Evolutionary conservation across 2,888 invertebrate genomes (phyloP).

Genomic region (Stramonita haemastoma): DNA sequence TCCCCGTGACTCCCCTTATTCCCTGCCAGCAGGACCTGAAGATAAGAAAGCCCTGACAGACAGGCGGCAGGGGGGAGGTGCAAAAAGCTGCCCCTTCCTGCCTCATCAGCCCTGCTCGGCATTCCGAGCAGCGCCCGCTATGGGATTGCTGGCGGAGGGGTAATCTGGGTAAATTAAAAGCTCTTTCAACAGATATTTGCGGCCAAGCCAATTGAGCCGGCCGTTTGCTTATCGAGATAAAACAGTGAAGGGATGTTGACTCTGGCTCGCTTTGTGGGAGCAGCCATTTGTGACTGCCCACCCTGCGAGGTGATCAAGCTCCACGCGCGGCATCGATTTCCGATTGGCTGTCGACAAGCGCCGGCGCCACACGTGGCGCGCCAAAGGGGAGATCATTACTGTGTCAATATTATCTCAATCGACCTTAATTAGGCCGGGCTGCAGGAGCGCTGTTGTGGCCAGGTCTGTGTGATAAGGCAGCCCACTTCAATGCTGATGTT

Average conservation of each 20-base stretch:
- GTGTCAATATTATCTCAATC: constrained; percentile 55
- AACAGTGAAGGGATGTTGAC: constrained; percentile 46
- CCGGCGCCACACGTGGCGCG: constrained; percentile 27
- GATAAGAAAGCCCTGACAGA: constrained; percentile 19
- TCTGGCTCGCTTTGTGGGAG: constrained; percentile 20
- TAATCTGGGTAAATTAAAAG: constrained; percentile 51
- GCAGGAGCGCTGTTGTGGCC: background rate
- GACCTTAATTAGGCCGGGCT: constrained; percentile 51
- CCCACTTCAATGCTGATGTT: background rate
- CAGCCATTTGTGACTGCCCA: constrained; percentile 41
- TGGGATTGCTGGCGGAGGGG: constrained; percentile 37
- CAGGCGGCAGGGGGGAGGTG: background rate
- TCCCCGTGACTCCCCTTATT: background rate
- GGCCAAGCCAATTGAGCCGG: constrained; percentile 44
- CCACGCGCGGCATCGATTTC: constrained; percentile 34
- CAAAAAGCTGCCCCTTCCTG: background rate
- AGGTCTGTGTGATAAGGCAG: constrained; percentile 27
- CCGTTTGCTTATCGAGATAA: constrained; percentile 49
- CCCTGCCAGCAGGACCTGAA: background rate
- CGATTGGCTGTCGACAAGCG: constrained; percentile 38
- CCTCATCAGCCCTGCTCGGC: constrained; percentile 20
- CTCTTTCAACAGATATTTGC: constrained; percentile 51
- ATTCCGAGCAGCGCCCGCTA: constrained; percentile 22
- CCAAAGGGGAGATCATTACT: constrained; percentile 51
- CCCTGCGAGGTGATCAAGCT: constrained; percentile 24